Evolutionary conservation across 2,113 vertebrate genomes (phyloP).

Genomic region (Sylvia atricapilla): DNA sequence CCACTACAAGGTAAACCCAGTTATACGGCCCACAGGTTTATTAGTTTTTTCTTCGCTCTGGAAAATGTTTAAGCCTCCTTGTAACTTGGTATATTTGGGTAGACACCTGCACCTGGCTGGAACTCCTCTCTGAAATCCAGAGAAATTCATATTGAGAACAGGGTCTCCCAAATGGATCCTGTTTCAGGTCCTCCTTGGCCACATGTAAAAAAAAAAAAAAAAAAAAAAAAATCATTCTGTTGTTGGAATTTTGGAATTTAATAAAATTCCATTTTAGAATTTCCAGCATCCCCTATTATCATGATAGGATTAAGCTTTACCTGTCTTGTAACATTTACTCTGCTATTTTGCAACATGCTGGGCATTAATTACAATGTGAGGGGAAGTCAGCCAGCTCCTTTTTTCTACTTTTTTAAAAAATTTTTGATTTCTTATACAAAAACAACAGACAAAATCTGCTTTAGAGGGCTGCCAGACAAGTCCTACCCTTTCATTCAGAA

Average conservation of each 20-base stretch:
- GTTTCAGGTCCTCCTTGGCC: not conserved
- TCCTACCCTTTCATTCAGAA: not conserved
- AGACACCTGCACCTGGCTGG: not conserved
- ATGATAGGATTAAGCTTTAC: not conserved
- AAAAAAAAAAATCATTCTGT: not conserved
- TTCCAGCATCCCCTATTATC: not conserved
- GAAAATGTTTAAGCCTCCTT: not conserved
- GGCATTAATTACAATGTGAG: not conserved
- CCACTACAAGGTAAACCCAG: not conserved
- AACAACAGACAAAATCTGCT: not conserved
- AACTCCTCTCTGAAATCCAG: not conserved
- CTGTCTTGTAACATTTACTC: not conserved
- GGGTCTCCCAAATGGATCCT: not conserved
- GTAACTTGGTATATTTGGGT: not conserved
- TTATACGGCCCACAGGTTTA: not conserved
- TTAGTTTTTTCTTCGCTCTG: not conserved
- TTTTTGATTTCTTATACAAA: not conserved
- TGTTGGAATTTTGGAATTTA: not conserved
- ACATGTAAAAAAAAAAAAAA: not conserved
- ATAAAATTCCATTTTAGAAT: not conserved
- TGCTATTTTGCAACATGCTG: not conserved
- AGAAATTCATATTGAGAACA: not conserved
- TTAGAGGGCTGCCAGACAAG: not conserved
- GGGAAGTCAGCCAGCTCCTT: not conserved
- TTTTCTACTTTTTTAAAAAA: not conserved